These are phyloP conservation scores for Larimichthys polyactis DNA, from an alignment of 2,113 vertebrate species.

Conservation along the genomic window DNA sequence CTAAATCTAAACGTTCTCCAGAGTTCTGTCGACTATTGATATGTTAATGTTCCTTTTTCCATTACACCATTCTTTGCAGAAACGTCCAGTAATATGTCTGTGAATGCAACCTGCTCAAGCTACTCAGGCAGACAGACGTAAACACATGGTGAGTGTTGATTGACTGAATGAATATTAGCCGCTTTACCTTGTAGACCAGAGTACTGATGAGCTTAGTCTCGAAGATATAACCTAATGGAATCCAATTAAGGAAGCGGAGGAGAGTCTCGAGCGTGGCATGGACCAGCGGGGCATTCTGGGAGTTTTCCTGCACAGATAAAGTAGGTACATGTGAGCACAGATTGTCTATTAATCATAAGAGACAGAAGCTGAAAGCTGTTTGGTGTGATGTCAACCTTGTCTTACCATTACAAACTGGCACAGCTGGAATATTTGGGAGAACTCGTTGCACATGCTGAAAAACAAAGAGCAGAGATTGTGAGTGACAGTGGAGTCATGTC, in stretches of 20 bases:
- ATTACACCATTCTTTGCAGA: too few relatives aligned
- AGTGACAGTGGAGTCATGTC: too few relatives aligned
- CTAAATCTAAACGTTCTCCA: too few relatives aligned
- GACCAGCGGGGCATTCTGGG: slow-evolving; percentile 96
- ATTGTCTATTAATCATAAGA: not conserved
- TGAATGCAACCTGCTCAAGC: too few relatives aligned
- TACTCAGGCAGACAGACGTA: too few relatives aligned
- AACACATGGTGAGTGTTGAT: too few relatives aligned
- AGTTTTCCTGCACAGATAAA: slow-evolving; percentile 89
- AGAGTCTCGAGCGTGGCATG: slow-evolving; percentile 96
- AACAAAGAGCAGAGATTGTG: slow-evolving; percentile 10
- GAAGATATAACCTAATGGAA: slow-evolving; percentile 97
- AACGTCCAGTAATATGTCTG: too few relatives aligned
- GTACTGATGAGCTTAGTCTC: slow-evolving; percentile 98
- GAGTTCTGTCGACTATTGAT: too few relatives aligned
- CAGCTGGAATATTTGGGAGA: slow-evolving; percentile 97
- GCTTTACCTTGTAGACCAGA: slow-evolving; percentile 94
- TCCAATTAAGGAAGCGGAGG: slow-evolving; percentile 97
- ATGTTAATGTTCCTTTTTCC: too few relatives aligned
- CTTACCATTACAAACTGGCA: slow-evolving; percentile 99
- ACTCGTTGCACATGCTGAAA: slow-evolving; percentile 97
- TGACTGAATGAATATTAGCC: too few relatives aligned
- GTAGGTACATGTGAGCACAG: not conserved
- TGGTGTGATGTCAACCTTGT: not conserved
- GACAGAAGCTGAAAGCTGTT: not conserved